phyloP scores from a whole-genome alignment of 35 echinoderm and acorn worm species.

The Heliocidaris erythrogramma region DNA sequence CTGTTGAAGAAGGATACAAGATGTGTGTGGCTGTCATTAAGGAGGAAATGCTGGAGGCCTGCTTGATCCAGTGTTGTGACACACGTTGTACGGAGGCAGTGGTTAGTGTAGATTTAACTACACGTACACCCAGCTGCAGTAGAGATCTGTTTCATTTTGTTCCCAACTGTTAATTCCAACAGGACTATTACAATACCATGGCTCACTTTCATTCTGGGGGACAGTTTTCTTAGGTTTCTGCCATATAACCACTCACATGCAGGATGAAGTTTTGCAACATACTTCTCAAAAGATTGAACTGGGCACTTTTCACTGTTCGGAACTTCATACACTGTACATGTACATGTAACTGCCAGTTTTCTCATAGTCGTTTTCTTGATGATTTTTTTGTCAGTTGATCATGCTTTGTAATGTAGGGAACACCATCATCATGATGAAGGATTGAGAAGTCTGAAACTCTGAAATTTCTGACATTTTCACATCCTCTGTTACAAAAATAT shows the following conservation, averaged over 20 bases:
- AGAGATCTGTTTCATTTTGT: conserved; percentile 63
- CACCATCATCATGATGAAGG: conserved; percentile 14
- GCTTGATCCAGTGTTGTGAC: conserved; percentile 41
- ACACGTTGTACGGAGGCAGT: conserved; percentile 49
- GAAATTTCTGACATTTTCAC: conserved; percentile 19
- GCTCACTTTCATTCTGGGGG: too few species aligned
- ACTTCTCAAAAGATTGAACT: too few species aligned
- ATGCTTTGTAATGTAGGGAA: conserved; percentile 1
- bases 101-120: conserved; percentile 47
- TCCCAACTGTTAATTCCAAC: conserved; percentile 35
- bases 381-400: conserved; percentile 36
- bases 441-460: conserved; percentile 29
- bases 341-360: conserved; percentile 4
- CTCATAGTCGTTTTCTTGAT: conserved; percentile 16
- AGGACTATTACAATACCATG: conserved; percentile 46
- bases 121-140: conserved; percentile 52
- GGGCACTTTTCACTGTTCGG: conserved; percentile 45
- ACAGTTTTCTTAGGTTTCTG: too few species aligned
- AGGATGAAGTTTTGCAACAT: too few species aligned
- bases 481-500: conserved; percentile 22
- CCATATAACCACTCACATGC: too few species aligned
- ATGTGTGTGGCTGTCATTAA: too few species aligned
- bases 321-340: too few species aligned
- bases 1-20: too few species aligned
- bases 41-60: too few species aligned